Conservation (phyloP, 37 sponge, comb jelly and placozoan genomes). For the Eunapius fragilis region DNA sequence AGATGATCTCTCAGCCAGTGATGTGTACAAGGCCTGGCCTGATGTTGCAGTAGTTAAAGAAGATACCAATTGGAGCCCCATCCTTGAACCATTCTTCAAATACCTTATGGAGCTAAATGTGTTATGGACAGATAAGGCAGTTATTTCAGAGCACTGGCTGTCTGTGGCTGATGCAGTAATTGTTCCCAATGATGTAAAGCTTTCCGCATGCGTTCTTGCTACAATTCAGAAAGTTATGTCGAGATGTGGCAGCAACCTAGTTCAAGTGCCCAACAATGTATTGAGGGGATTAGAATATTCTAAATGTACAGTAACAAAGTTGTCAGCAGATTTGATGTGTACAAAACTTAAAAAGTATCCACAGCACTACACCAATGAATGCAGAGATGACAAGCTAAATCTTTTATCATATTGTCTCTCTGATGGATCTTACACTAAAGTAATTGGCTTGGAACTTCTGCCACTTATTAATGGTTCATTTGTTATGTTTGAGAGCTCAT, state of each 20-base stretch:
- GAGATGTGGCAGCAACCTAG: not conserved
- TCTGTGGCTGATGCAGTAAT: not conserved
- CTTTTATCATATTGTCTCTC: constrained; percentile 4
- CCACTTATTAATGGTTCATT: constrained; percentile 5
- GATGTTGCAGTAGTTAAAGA: not conserved
- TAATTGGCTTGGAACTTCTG: not conserved
- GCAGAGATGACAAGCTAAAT: not conserved
- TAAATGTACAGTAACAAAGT: not conserved
- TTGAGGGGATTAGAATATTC: not conserved
- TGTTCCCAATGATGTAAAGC: not conserved
- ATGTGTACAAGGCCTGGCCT: constrained; percentile 5
- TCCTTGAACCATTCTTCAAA: constrained; percentile 4
- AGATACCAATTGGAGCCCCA: not conserved
- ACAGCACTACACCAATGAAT: not conserved
- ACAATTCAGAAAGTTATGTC: not conserved
- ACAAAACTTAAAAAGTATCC: not conserved
- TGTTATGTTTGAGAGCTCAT: not conserved
- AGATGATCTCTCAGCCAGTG: not conserved
- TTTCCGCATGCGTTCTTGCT: not conserved
- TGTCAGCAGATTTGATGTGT: not conserved
- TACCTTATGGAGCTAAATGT: not conserved
- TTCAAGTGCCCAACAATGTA: not conserved
- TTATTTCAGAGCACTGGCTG: no score
- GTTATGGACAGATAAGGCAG: not conserved
- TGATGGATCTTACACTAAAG: not conserved